These are phyloP conservation scores for Arion vulgaris DNA, from an alignment of 1,140 invertebrate genomes.

Conservation along the genomic window DNA sequence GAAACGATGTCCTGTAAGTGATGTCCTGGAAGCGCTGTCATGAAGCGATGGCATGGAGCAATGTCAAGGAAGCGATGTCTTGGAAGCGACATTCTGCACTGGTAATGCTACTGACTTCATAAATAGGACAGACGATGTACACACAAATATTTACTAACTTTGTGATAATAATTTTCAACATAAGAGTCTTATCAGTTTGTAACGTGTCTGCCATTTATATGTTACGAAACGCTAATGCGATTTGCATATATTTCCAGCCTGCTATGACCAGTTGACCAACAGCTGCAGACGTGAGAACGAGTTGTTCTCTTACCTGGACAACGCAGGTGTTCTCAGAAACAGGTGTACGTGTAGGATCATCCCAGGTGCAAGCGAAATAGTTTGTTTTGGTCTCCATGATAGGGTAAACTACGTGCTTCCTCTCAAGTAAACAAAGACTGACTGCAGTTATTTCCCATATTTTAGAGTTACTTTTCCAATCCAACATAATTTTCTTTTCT, in stretches of 20 bases:
- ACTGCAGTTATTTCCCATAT: not conserved
- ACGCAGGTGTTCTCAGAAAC: not conserved
- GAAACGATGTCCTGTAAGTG: no score
- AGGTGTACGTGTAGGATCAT: slow-evolving; percentile 14
- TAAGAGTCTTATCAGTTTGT: no score
- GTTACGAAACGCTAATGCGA: not conserved
- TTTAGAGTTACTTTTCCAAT: not conserved
- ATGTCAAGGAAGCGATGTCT: no score
- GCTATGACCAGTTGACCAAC: slow-evolving; percentile 1
- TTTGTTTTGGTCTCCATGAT: not conserved
- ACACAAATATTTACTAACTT: no score
- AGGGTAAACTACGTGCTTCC: not conserved
- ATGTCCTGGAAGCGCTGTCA: no score
- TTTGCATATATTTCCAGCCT: not conserved
- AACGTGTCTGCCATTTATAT: no score
- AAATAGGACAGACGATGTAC: no score
- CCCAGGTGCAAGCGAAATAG: not conserved
- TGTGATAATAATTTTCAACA: no score
- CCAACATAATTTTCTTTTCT: not conserved
- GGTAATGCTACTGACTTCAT: no score
- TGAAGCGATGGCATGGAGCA: no score
- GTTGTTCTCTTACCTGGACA: not conserved
- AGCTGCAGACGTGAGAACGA: not conserved
- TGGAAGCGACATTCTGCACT: no score
- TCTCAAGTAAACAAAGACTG: not conserved